Evolutionary conservation across 30 jellyfish, hydroid and myxozoan genomes (phyloP), one percentile per base, ranked within the genome.

Genomic region (Rhopilema esculentum): DNA sequence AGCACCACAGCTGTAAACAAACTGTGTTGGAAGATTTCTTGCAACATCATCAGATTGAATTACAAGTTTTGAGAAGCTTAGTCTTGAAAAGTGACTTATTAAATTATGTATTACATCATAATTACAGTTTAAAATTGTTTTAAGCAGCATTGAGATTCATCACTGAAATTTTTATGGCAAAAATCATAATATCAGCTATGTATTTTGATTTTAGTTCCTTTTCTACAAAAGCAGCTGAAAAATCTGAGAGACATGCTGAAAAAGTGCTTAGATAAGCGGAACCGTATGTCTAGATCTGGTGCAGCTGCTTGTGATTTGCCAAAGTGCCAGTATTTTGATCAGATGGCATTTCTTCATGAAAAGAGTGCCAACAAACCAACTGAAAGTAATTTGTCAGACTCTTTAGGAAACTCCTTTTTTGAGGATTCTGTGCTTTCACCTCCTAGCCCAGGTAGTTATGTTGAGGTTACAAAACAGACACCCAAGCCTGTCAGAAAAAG

Each of bases 261-360:
- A 65, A 81, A 63, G 48, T 27, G 91, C 69, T 48, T 63, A 28
- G 86, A 64, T 21, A 81, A 81, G 53, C 86, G 84, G 40, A 61
- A 81, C 69, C 63, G 85, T 51, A 66, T 81, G 91, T 52, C 91
- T 33, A 66, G 84, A 82, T 82, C 86, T 19, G 91, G 91, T 33
- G 91, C 84, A 64, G 85, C 85, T 31, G 91, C 91, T 23, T 21
- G 50, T 19, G 73, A 82, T 18, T 57, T 81, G 30, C 91, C 91
- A 64, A 81, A 81, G 57, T 81, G 86, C 81, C 72, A 81, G 68
- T 81, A 1, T 63, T 64, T 81, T 61, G 66, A 81, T 32, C 91
- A 81, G 63, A 31, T 81, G 85, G 70, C 80, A 68, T 81, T 81
- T 64, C 74, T 81, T 23, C 69, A 66, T 62, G 83, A 81, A 66